Evolutionary conservation across 2,797 vertebrate species (phyloP), one percentile per base, ranked within the genome.

Genomic region (Hippopotamyrus pictus): DNA sequence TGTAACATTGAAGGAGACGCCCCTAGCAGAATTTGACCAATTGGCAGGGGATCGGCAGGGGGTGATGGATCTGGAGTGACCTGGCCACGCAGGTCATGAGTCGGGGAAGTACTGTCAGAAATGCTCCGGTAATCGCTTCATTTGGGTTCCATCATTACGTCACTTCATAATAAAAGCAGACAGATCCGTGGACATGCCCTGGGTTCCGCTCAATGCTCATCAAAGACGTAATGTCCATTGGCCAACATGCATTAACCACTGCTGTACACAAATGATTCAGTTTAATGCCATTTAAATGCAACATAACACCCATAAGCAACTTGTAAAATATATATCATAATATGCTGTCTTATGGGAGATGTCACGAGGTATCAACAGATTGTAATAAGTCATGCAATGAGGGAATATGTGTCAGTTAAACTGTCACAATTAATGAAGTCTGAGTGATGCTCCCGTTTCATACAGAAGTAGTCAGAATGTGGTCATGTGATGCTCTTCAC

Each of bases 271-370:
- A 88, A 88, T 48, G 57, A 53, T 44, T 65, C n/a, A 4, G 9
- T 46, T 6, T 46, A 48, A 48, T 88, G 7, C 7, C 9, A 65
- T 88, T 69, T 88, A 46, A 69, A 88, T 87, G 51, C 8, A 37
- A 59, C 9, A 25, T 69, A 88, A 88, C 65, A 8, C 37, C 59
- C 37, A 65, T 14, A 65, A 69, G 12, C 86, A 46, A 88, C 59
- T 65, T 14, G n/a, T 48, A 65, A 88, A 88, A 69, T 69, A 65
- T 65, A 88, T 51, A 19, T 88, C 46, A 41, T 76, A 76, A 88
- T 14, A 88, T 37, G 48, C 29, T 88, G 41, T 79, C 14, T 53
- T 29, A 79, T 41, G 50, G 65, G 29, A 37, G 8, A 76, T 41
- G 73, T 76, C 37, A 65, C 11, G 9, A 62, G 54, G 37, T 25